A percentile compares a stretch with the other conserved stretches of the same genome.
Evolutionary conservation across 1,140 invertebrate species (phyloP).

Genomic region (Drosophila subobscura): DNA sequence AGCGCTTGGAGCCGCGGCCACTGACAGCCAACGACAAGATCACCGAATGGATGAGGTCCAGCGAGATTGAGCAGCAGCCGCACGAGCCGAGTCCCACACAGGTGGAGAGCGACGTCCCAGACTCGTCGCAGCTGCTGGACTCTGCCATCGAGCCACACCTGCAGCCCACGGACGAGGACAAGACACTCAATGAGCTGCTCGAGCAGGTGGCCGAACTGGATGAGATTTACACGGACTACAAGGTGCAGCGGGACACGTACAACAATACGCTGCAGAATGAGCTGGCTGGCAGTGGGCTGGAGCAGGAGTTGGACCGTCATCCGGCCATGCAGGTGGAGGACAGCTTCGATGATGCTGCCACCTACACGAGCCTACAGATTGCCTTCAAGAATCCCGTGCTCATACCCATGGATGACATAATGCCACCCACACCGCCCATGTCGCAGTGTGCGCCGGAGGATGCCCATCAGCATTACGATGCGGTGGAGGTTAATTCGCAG

Average conservation of each 20-base stretch:
- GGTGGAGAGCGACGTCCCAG: conserved; percentile 40
- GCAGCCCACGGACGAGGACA: conserved; percentile 83
- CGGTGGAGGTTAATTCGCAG: conserved; percentile 66
- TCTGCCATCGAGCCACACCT: conserved; percentile 34
- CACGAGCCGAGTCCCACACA: conserved; percentile 44
- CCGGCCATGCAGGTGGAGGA: conserved; percentile 86
- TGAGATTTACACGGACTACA: conserved; percentile 90
- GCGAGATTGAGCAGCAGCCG: conserved; percentile 53
- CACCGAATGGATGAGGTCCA: conserved; percentile 80
- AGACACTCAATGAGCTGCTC: conserved; percentile 88
- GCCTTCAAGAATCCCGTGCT: conserved; percentile 93
- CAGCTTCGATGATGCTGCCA: conserved; percentile 89
- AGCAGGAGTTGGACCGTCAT: conserved; percentile 28
- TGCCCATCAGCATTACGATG: conserved; percentile 70
- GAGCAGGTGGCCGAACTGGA: conserved; percentile 90
- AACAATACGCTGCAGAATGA: conserved; percentile 81
- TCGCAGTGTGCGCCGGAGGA: conserved; percentile 70
- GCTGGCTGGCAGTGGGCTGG: conserved; percentile 41
- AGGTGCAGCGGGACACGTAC: conserved; percentile 84
- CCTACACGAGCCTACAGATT: conserved; percentile 92
- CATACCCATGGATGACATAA: conserved; percentile 84
- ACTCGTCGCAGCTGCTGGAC: conserved; percentile 20
- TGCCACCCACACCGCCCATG: conserved; percentile 74
- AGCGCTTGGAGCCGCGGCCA: conserved; percentile 33
- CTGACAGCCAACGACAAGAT: conserved; percentile 69